Base-by-base conservation (phyloP, 23 tunicate genomes). In the Halocynthia roretzi region DNA sequence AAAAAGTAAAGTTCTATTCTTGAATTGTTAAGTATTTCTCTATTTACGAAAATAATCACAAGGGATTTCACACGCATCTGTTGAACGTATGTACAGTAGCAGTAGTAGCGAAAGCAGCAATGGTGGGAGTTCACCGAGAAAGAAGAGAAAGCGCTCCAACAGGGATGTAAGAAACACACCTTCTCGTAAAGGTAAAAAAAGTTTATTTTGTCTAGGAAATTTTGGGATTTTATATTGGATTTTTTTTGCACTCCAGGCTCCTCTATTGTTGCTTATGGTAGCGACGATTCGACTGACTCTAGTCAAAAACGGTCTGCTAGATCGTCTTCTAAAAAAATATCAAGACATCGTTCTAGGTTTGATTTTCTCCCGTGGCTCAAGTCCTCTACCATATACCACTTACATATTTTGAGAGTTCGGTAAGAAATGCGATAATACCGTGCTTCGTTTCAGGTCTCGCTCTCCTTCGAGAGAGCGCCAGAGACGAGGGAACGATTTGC, bases 251-350 rank as follows among this genome's bases (percentile, higher is more conserved):
- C 23, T 60, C 17, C 62, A 81, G 84, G 57, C 62, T 65, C 67
- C 18, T 76, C 67, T 8, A 61, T 90, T 8, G 97, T 90, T 7
- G 77, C 97, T 10, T 90, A 90, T 73, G 97, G 81, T 6, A 76
- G 83, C 68, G 97, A 90, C 53, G 97, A 63, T 10, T 90, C 97
- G 15, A 85, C 79, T 72, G 97, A 85, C 72, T 84, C 97, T 14
- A 51, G 79, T 51, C 18, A 73, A 19, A 81, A 51, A 67, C 52
- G 76, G n/a, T 68, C 67, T 19, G 31, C 76, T 21, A 58, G 62
- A 20, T 76, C 78, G 23, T 69, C 83, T 44, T 75, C 76, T 69
- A 81, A 71, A 63, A 77, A 61, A 63, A 85, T 81, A 72, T 61
- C 82, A 23, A 71, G 77, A 70, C 67, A 81, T 8, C 67, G 80